Conservation (phyloP, 2,888 invertebrate genomes). For the Drosophila testacea region DNA sequence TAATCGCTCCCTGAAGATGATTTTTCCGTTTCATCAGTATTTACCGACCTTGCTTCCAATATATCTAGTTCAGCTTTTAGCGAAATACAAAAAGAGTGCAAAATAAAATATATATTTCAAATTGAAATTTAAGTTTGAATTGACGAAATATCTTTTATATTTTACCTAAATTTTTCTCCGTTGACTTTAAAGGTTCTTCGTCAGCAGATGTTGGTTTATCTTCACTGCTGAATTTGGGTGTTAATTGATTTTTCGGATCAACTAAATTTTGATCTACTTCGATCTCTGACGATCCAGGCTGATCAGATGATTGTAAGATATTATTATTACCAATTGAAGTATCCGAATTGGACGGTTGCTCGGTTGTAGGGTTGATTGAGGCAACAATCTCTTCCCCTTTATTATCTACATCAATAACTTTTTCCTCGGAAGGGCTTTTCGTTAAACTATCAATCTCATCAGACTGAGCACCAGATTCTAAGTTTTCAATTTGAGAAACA, state of each 20-base stretch:
- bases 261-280: not conserved
- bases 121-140: too few species aligned
- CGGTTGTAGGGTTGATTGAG: not conserved
- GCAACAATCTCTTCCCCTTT: too few species aligned
- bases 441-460: not conserved
- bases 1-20: conserved; percentile 7
- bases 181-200: not conserved
- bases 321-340: not conserved
- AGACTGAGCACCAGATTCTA: not conserved
- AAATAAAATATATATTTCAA: not conserved
- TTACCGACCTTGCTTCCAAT: not conserved
- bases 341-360: not conserved
- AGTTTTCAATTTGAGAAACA: not conserved
- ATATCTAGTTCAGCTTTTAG: not conserved
- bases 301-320: not conserved
- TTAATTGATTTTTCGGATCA: not conserved
- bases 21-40: not conserved
- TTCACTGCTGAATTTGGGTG: not conserved
- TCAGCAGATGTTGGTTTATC: not conserved
- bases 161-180: not conserved
- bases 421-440: not conserved
- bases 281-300: not conserved
- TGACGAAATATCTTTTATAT: not conserved
- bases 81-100: not conserved
- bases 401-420: not conserved